A percentile compares a stretch with the other conserved stretches of the same genome.
Evolutionary conservation across 2,113 vertebrate genomes (phyloP).

Genomic region (Chunga burmeisteri): DNA sequence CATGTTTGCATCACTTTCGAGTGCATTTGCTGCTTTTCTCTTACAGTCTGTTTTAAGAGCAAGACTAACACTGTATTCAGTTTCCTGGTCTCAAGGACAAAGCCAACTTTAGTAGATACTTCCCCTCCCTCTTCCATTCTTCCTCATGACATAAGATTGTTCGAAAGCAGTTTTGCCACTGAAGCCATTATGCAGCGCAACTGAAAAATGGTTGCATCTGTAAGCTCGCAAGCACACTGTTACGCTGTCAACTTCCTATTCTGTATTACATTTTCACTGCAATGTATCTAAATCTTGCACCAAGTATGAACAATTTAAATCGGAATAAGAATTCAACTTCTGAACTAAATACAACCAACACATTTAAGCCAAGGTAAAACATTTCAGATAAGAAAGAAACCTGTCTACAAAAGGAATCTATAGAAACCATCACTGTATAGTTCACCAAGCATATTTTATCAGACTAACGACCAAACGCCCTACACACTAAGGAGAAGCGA

Average conservation of each 20-base stretch:
- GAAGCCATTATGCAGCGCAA: not conserved
- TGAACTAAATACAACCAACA: not conserved
- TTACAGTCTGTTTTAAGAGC: not conserved
- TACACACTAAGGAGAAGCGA: not conserved
- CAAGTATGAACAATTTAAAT: not conserved
- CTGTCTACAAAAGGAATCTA: not conserved
- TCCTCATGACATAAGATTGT: not conserved
- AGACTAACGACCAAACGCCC: not conserved
- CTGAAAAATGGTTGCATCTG: not conserved
- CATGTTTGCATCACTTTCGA: not conserved
- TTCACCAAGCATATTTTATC: not conserved
- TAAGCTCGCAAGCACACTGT: not conserved
- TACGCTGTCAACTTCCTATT: not conserved
- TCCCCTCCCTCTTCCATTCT: not conserved
- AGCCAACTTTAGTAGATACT: not conserved
- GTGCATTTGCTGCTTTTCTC: not conserved
- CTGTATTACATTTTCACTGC: not conserved
- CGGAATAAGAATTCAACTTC: not conserved
- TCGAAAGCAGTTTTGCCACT: not conserved
- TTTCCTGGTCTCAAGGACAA: constrained; percentile 34
- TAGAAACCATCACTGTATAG: not conserved
- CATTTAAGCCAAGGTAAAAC: not conserved
- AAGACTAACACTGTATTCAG: not conserved
- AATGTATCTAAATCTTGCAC: not conserved
- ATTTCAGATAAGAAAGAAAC: not conserved